Base-by-base conservation (phyloP, 2,888 invertebrate genomes). In the Watsonalla cultraria region DNA sequence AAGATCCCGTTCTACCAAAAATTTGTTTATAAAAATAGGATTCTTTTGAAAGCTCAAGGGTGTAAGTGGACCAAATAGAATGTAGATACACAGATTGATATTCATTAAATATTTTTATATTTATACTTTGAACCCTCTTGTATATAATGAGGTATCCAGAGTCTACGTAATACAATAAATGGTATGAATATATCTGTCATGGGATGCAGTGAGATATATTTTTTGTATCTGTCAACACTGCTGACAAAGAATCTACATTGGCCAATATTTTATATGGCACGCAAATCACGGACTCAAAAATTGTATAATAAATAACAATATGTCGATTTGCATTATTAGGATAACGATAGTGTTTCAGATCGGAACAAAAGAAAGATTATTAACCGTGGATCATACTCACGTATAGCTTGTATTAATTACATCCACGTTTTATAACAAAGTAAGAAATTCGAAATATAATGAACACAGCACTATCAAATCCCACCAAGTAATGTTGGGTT, bases 21-120 rank as follows among this genome's bases (percentile, higher is more conserved):
- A 83, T 78, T 83, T 82, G 77, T 72, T 72, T 88, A 90, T 77
- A 87, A 88, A 90, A 90, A 90, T 88, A 90, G 83, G 82, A 86
- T 78, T 80, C 78, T 82, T 76, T 77, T 14, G 78, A 84, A 90
- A 90, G 88, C 86, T 90, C 88, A 85, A 87, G 83, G 84, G 73
- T 88, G 82, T 75, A 83, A 68, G 76, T 88, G 87, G 89, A 89
- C 88, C 87, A 78, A 85, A 77, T 77, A 70, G 70, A 71, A 70
- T 60, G 68, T 72, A 71, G 64, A 59, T 63, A 58, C 66, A 62
- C 60, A 55, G 58, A 58, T 63, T 37, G 8, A 9, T 7, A 37
- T 24, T 24, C 4, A 1, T 24, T 64, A 62, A 63, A 64, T 62
- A 62, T 56, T 66, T 37, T 37, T 37, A 8, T 37, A 8, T 37